A percentile compares a stretch with the other conserved stretches of the same genome.
Conservation (phyloP, 2,113 vertebrate genomes). For the Pithys albifrons region DNA sequence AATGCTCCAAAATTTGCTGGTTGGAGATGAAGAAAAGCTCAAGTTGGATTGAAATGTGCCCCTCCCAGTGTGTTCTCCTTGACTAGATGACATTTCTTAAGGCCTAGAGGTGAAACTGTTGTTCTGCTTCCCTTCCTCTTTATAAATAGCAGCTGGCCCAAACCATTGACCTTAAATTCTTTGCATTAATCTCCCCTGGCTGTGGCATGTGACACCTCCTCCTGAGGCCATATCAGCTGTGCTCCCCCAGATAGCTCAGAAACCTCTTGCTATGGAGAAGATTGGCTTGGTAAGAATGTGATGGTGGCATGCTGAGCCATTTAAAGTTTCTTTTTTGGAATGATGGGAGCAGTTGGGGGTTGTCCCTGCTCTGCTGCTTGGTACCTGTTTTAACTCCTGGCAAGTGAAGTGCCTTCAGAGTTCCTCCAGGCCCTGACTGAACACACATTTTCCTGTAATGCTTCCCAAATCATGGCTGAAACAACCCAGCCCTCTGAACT, state of each 20-base stretch:
- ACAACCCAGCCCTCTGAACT: neutral
- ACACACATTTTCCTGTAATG: fast-evolving
- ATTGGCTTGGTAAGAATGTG: constrained; percentile 30
- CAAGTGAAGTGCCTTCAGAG: neutral
- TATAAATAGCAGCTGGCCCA: constrained; percentile 74
- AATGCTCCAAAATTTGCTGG: neutral
- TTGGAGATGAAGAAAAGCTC: neutral
- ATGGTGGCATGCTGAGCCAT: neutral
- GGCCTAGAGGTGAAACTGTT: neutral
- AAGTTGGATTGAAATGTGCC: neutral
- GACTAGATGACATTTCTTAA: neutral
- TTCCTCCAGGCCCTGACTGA: neutral
- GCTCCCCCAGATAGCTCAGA: constrained; percentile 43
- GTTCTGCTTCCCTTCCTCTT: constrained; percentile 3
- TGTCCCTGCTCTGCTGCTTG: neutral
- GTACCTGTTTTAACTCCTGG: neutral
- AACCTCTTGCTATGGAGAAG: neutral
- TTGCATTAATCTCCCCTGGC: constrained; percentile 25
- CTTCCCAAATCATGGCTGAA: neutral
- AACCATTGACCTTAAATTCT: constrained; percentile 73
- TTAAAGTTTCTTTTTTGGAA: constrained; percentile 23
- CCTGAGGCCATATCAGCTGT: constrained; percentile 52
- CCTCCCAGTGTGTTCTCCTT: neutral
- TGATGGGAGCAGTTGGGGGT: neutral
- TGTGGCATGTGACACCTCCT: constrained; percentile 61